Conservation (phyloP, 2,113 vertebrate genomes). For the Alaudala cheleensis region DNA sequence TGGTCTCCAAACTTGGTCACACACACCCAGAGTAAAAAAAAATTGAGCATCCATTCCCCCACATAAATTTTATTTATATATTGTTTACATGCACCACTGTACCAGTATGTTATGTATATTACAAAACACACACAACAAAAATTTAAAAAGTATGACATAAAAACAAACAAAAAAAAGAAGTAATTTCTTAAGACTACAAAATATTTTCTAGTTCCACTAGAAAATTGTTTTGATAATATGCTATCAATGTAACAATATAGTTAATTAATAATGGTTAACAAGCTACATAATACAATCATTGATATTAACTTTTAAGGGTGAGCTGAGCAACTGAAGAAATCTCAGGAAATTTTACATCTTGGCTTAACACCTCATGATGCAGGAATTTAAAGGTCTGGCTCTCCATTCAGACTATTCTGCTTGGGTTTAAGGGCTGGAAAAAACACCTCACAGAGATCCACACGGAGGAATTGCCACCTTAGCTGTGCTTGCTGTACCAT, state of each 20-base stretch:
- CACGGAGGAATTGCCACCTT: not conserved
- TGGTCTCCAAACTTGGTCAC: not conserved
- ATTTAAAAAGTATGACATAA: not conserved
- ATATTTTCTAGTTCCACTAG: not conserved
- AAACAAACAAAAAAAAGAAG: not conserved
- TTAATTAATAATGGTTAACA: not conserved
- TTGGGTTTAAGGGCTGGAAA: not conserved
- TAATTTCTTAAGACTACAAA: not conserved
- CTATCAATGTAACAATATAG: not conserved
- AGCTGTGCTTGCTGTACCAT: not conserved
- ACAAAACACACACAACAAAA: not conserved
- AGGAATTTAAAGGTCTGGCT: not conserved
- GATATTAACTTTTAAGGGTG: not conserved
- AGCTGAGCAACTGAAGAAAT: not conserved
- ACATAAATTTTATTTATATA: not conserved
- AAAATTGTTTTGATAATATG: not conserved
- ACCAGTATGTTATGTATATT: not conserved
- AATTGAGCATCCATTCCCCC: fast-evolving
- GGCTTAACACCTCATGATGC: not conserved
- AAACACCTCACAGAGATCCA: not conserved
- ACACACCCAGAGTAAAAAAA: not conserved
- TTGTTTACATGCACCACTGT: not conserved
- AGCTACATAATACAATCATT: not conserved
- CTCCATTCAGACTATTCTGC: not conserved
- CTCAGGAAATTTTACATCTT: not conserved